Base-by-base conservation (phyloP, 2,113 vertebrate genomes). In the Takifugu flavidus region DNA sequence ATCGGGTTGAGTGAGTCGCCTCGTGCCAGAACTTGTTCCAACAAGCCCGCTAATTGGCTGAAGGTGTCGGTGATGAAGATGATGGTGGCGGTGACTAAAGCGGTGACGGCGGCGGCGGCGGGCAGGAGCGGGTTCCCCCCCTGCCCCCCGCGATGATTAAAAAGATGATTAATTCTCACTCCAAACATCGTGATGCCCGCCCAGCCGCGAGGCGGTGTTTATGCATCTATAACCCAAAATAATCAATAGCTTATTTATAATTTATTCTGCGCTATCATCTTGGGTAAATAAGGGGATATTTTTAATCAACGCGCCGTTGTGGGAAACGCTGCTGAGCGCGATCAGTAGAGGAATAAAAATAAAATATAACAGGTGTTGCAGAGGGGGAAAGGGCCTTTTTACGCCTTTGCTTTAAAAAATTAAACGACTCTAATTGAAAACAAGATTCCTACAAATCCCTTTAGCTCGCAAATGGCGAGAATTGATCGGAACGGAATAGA, bases 41-140 rank as follows among this genome's bases (percentile, higher is more conserved):
- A 73, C 78, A 70, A 76, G 86, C 74, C 77, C 75, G 80, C 67
- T 87, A 86, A 87, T 84, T 86, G 87, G 80, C 80, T 73, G 84
- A 68, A 80, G 77, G 74, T 76, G 86, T 69, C 53, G 70, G 59
- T 77, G 82, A 86, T 79, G 81, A 77, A 56, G 77, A 74, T 72
- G 85, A 77, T 80, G 84, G 58, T 53, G 71, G 29, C 53, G 75
- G 58, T 80, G 82, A 89, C 74, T 79, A 83, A 85, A 82, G 74
- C 82, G 70, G 59, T 27, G 60, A 67, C 62, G 59, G 77, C 27
- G 31, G 26, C 11, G 52, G 56, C 34, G 31, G 31, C 14, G 39
- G 68, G 46, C 59, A 63, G 62, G 59, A 52, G 49, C 70, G 67
- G 59, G 28, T 64, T 59, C 65, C 75, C 73, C 65, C 43, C 72